Evolutionary conservation across 2,888 invertebrate species (phyloP).

Genomic region (Cheilosia variabilis): DNA sequence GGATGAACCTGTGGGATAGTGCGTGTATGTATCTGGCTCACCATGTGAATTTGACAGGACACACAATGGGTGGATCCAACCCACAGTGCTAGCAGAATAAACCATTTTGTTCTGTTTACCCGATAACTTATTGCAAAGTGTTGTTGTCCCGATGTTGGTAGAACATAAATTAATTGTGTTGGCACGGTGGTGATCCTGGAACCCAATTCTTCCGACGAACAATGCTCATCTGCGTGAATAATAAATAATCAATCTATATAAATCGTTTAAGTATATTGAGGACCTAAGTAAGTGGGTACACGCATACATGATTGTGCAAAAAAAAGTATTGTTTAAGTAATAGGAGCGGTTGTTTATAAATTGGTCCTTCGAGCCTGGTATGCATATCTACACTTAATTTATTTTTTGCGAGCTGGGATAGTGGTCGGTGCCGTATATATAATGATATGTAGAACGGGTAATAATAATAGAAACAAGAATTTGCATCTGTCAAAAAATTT

Average conservation of each 20-base stretch:
- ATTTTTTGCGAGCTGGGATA: too few relatives aligned
- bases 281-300: too few relatives aligned
- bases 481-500: too few relatives aligned
- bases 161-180: conserved; percentile 44
- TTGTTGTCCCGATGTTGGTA: conserved; percentile 12
- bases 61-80: conserved; percentile 43
- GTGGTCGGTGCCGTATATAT: too few relatives aligned
- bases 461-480: too few relatives aligned
- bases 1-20: conserved; percentile 8
- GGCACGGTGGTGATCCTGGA: not conserved
- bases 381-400: too few relatives aligned
- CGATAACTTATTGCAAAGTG: conserved; percentile 27
- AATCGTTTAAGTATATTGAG: too few relatives aligned
- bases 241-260: conserved; percentile 2
- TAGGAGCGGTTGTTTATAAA: too few relatives aligned
- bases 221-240: conserved; percentile 19
- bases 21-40: not conserved
- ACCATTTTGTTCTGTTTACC: conserved; percentile 9
- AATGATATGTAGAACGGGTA: too few relatives aligned
- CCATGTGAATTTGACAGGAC: conserved; percentile 43
- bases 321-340: too few relatives aligned
- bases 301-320: too few relatives aligned
- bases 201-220: not conserved
- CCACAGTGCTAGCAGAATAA: not conserved
- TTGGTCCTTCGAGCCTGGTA: too few relatives aligned